phyloP scores from a whole-genome alignment of 2,113 vertebrate genomes.

The Delphinus delphis region DNA sequence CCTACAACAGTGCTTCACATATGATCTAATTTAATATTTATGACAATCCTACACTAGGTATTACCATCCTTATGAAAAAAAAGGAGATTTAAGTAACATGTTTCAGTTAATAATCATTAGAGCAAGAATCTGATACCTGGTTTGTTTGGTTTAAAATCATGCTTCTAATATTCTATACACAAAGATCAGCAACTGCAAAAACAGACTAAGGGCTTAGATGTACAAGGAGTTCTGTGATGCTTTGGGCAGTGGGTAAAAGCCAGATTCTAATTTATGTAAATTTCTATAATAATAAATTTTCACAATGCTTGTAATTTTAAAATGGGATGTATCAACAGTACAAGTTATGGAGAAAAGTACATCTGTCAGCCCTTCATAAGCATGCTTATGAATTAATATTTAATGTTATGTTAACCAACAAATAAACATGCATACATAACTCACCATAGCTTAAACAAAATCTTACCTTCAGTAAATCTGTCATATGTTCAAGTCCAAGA shows the following conservation, averaged over 20 bases:
- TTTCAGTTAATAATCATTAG: constrained; percentile 14
- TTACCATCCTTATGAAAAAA: neutral
- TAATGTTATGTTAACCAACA: constrained; percentile 14
- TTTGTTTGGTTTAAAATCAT: constrained; percentile 37
- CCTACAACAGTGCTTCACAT: neutral
- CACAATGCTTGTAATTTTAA: constrained; percentile 12
- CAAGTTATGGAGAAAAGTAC: neutral
- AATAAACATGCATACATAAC: neutral
- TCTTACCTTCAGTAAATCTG: constrained; percentile 86
- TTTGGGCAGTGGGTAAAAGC: neutral
- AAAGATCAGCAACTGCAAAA: constrained; percentile 28
- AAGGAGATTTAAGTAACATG: constrained; percentile 19
- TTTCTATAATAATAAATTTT: constrained; percentile 24
- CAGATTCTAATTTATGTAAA: constrained; percentile 1
- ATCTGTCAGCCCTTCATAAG: neutral
- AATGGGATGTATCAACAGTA: neutral
- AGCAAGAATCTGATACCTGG: neutral
- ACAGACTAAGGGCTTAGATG: neutral
- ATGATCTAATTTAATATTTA: constrained; percentile 24
- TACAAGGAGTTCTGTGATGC: neutral
- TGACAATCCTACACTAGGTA: neutral
- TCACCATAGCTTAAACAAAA: constrained; percentile 40
- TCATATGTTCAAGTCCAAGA: constrained; percentile 89
- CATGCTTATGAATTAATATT: constrained; percentile 21
- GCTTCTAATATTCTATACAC: neutral